Percentiles rank a stretch among this genome's conserved stretches.
Evolutionary conservation across 2,888 invertebrate species (phyloP).

Genomic region (Meliscaeva auricollis): DNA sequence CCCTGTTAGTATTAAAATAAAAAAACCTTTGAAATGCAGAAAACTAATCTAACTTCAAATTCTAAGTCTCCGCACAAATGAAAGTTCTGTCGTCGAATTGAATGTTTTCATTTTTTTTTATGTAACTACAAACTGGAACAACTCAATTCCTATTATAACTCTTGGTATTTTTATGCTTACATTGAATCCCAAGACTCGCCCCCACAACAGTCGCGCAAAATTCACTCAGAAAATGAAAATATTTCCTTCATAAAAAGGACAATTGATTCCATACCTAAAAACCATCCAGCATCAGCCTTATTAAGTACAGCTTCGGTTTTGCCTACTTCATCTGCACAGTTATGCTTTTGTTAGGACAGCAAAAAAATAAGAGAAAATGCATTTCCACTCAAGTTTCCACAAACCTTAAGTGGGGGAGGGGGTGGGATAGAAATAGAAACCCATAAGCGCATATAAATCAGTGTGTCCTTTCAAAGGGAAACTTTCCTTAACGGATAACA

Average conservation of each 20-base stretch:
- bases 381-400: slow-evolving; percentile 51
- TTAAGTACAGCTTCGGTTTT: neutral
- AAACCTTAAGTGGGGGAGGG: slow-evolving; percentile 5
- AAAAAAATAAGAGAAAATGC: slow-evolving; percentile 29
- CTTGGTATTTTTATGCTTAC: slow-evolving; percentile 31
- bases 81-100: neutral
- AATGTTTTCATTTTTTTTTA: neutral
- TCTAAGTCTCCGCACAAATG: slow-evolving; percentile 6
- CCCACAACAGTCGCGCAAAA: slow-evolving; percentile 3
- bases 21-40: slow-evolving; percentile 24
- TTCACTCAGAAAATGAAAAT: slow-evolving; percentile 65
- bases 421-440: neutral
- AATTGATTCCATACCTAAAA: slow-evolving; percentile 47
- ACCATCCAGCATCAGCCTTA: neutral
- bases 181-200: slow-evolving; percentile 32
- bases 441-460: neutral
- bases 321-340: slow-evolving; percentile 38
- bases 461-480: slow-evolving; percentile 46
- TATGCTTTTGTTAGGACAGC: slow-evolving; percentile 30
- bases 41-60: slow-evolving; percentile 38
- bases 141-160: slow-evolving; percentile 43
- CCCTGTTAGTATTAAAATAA: neutral
- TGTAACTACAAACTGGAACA: slow-evolving; percentile 31
- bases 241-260: slow-evolving; percentile 63
- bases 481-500: slow-evolving; percentile 27